phyloP scores from a whole-genome alignment of 1,140 invertebrate genomes.

The Neuroterus valhalla region DNA sequence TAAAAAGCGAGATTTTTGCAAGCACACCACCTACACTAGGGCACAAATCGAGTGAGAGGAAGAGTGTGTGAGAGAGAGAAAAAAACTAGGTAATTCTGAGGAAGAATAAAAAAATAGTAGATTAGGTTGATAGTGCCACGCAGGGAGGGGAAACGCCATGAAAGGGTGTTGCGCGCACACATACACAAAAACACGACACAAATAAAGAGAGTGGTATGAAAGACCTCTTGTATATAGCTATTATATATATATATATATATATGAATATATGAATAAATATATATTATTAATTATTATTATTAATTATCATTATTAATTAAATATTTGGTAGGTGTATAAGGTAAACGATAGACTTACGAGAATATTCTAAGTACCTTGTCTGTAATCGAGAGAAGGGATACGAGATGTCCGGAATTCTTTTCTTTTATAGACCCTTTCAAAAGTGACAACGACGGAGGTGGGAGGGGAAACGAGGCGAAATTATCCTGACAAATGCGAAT shows the following conservation, averaged over 20 bases:
- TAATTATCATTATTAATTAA: constrained; percentile 59
- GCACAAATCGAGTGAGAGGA: constrained; percentile 54
- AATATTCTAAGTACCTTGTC: constrained; percentile 70
- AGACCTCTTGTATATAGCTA: constrained; percentile 67
- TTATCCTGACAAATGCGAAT: background rate
- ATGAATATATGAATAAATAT: constrained; percentile 56
- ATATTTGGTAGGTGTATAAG: constrained; percentile 69
- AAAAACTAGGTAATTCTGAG: background rate
- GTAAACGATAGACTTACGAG: constrained; percentile 64
- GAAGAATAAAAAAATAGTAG: constrained; percentile 45
- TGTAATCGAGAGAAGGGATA: constrained; percentile 50
- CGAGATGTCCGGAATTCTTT: constrained; percentile 38
- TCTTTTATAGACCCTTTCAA: constrained; percentile 23
- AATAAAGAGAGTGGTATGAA: constrained; percentile 57
- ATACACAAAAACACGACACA: constrained; percentile 34
- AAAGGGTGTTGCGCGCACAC: constrained; percentile 37
- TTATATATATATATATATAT: constrained; percentile 66
- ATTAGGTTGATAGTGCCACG: constrained; percentile 58
- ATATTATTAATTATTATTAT: constrained; percentile 59
- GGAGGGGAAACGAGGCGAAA: constrained; percentile 31
- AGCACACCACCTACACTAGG: constrained; percentile 38
- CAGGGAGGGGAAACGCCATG: constrained; percentile 42
- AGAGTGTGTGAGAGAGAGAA: constrained; percentile 33
- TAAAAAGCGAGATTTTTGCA: background rate
- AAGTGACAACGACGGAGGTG: constrained; percentile 17